Evolutionary conservation across 2,888 invertebrate species (phyloP), one percentile per base, ranked within the genome.

Genomic region (Scaptomyza polygonia): DNA sequence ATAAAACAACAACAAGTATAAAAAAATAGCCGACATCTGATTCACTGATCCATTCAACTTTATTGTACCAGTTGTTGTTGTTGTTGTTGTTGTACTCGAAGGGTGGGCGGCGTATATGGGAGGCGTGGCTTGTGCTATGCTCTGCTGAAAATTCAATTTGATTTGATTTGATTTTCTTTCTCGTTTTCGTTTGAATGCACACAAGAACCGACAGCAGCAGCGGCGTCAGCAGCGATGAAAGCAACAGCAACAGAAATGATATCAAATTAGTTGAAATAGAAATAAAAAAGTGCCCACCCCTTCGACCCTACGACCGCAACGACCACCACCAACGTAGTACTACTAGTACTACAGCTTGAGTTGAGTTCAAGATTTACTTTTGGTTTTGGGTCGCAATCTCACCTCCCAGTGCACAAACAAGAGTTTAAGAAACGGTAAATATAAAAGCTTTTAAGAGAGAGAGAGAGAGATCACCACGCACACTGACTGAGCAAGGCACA

Each of bases 141-240:
- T 64, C 34, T 71, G 73, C 75, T 74, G 79, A 81, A 86, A 88
- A 89, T 89, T 88, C 88, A 89, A 89, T 89, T 89, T 82, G 80
- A 89, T 89, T 89, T 86, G 79, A 88, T 89, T 89, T 89, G 82
- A 88, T 89, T 89, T 89, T 85, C 89, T 79, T 89, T 88, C 78
- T 80, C 84, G 81, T 86, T 89, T 84, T 87, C 88, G 77, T 82
- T 77, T 77, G 80, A 88, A 79, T 89, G 89, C 89, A 86, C 88
- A 88, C 62, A 59, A 73, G 48, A 47, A 58, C 47, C 57, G 63
- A 53, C 55, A 42, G 34, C 51, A 47, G 16, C 45, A 45, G 44
- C 27, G 49, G 30, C 55, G 47, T 5, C 34, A 9, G 30, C 30
- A 12, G 12, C 30, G 30, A 30, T 30, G 30, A 30, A 30, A 30